Conservation (phyloP, 2,888 invertebrate species). For the Melanotus villosus region DNA sequence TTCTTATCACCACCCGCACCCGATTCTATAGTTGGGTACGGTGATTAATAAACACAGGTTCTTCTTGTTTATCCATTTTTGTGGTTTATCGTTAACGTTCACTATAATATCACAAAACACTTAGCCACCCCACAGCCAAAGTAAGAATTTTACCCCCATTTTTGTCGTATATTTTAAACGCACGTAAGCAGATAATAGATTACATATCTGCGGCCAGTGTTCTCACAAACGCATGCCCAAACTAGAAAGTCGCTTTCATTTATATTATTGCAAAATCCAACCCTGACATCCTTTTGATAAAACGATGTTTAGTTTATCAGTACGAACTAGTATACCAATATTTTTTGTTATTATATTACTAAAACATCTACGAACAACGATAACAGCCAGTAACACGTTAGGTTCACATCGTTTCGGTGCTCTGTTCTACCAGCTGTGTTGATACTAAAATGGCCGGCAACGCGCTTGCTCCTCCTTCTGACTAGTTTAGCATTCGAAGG, state of each 20-base stretch:
- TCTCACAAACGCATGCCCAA: conserved; percentile 44
- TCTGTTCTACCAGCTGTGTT: conserved; percentile 5
- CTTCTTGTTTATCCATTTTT: conserved; percentile 5
- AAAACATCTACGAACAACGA: background rate
- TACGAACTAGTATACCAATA: conserved; percentile 1
- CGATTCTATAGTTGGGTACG: conserved; percentile 31
- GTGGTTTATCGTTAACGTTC: background rate
- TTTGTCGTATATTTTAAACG: conserved; percentile 19
- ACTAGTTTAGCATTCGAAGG: background rate
- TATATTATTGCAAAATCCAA: conserved; percentile 46
- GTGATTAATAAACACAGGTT: background rate
- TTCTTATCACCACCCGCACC: conserved; percentile 47
- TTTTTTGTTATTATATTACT: background rate
- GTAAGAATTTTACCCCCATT: conserved; percentile 37
- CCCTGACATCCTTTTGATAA: conserved; percentile 46
- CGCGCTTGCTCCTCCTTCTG: background rate
- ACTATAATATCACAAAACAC: conserved; percentile 3
- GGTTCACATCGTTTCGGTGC: background rate
- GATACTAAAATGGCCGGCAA: conserved; percentile 11
- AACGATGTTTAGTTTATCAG: conserved; percentile 24
- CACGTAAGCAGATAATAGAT: conserved; percentile 41
- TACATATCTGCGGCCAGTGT: conserved; percentile 36
- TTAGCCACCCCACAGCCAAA: conserved; percentile 36
- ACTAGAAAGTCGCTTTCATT: conserved; percentile 47
- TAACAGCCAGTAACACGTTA: background rate